A percentile compares a stretch with the other conserved stretches of the same genome.
Evolutionary conservation across 2,888 invertebrate species (phyloP).

Genomic region (Drosophila prolongata): DNA sequence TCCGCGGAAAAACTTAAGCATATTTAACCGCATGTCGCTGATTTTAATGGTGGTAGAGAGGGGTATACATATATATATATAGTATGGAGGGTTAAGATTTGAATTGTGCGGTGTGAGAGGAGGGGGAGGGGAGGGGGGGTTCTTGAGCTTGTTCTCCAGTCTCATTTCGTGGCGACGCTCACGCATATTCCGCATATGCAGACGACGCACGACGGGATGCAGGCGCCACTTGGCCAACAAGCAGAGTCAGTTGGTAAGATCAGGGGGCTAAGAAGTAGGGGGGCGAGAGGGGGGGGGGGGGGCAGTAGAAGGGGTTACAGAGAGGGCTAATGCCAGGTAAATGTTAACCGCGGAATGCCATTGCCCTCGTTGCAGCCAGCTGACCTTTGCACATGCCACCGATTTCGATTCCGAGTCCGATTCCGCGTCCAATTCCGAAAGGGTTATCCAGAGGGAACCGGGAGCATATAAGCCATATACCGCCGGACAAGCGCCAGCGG

Average conservation of each 20-base stretch:
- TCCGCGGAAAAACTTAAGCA: conserved; percentile 74
- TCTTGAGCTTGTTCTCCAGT: conserved; percentile 46
- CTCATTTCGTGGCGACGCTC: conserved; percentile 65
- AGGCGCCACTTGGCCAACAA: conserved; percentile 82
- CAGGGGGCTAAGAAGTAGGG: background rate
- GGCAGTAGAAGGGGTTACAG: background rate
- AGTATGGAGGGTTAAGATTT: conserved; percentile 11
- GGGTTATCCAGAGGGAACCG: conserved; percentile 11
- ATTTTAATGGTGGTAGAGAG: conserved; percentile 53
- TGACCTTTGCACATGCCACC: conserved; percentile 79
- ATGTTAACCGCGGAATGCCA: conserved; percentile 53
- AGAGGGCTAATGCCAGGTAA: conserved; percentile 49
- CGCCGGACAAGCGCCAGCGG: conserved; percentile 25
- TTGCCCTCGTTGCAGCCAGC: conserved; percentile 69
- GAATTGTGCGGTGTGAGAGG: background rate
- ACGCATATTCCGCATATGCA: conserved; percentile 83
- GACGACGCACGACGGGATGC: conserved; percentile 84
- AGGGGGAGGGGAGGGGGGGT: background rate
- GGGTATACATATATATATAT: background rate
- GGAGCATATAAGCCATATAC: conserved; percentile 40
- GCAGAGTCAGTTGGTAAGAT: conserved; percentile 18
- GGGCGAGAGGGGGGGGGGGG: background rate
- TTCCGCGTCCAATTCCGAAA: conserved; percentile 1
- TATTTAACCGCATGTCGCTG: conserved; percentile 80
- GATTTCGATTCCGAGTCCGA: background rate